A percentile compares a stretch with the other conserved stretches of the same genome.
These are phyloP conservation scores for Lacerta agilis DNA, from an alignment of 2,797 vertebrate species.

Conservation along the genomic window DNA sequence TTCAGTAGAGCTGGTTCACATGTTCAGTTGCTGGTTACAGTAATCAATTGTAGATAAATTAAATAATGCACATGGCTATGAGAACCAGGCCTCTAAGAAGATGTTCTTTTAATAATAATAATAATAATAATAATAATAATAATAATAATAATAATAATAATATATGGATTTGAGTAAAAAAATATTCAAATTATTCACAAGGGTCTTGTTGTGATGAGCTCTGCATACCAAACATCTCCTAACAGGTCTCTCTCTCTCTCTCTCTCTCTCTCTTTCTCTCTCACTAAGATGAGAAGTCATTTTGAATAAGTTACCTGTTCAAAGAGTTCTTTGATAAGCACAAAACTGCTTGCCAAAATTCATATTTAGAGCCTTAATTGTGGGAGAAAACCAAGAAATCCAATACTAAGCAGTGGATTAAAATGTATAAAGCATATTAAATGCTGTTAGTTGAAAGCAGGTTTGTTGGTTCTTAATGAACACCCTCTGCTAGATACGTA, in stretches of 20 bases:
- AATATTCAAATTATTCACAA: neutral
- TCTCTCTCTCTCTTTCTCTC: neutral
- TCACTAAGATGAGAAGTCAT: neutral
- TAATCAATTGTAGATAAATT: neutral
- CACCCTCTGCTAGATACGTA: neutral
- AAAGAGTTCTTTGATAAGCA: slow-evolving; percentile 12
- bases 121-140: too few relatives aligned
- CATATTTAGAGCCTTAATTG: neutral
- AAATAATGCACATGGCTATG: neutral
- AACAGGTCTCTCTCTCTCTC: neutral
- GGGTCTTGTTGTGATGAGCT: neutral
- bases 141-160: too few relatives aligned
- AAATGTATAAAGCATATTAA: neutral
- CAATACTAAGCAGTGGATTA: neutral
- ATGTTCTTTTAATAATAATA: neutral
- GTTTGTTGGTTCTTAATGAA: neutral
- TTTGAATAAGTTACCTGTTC: neutral
- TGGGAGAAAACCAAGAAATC: neutral
- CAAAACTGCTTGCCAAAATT: neutral
- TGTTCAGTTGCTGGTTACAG: neutral
- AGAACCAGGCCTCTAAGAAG: neutral
- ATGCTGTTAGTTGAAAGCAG: neutral
- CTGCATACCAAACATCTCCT: neutral
- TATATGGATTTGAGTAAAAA: too few relatives aligned
- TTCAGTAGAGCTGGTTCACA: neutral